These are phyloP conservation scores for Phymastichus coffea DNA, from an alignment of 1,140 invertebrate species.

Conservation along the genomic window DNA sequence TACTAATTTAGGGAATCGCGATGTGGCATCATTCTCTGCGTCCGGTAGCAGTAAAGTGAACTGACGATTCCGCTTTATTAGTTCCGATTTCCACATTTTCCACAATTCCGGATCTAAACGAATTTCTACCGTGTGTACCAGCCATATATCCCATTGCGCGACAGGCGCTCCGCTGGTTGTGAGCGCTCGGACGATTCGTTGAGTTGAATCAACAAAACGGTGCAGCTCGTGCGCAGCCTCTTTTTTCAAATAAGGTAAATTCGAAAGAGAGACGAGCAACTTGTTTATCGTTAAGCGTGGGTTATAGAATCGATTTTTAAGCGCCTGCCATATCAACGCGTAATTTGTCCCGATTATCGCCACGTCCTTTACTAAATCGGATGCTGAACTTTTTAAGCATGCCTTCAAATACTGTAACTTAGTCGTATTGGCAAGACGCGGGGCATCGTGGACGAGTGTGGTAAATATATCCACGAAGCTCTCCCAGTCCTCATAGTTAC, in stretches of 20 bases:
- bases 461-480: no score
- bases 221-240: not conserved
- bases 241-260: not conserved
- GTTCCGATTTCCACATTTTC: no score
- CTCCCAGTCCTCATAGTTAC: no score
- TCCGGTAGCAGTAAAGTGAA: not conserved
- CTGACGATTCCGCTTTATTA: not conserved
- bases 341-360: not conserved
- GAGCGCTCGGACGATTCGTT: not conserved
- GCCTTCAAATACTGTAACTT: not conserved
- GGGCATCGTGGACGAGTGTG: no score
- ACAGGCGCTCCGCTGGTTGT: not conserved
- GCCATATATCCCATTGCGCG: no score
- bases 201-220: not conserved
- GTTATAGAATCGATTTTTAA: no score
- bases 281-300: not conserved
- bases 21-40: not conserved
- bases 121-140: no score
- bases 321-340: not conserved
- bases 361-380: not conserved
- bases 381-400: not conserved
- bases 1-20: no score
- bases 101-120: no score
- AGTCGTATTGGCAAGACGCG: no score
- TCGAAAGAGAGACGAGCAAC: not conserved